phyloP scores from a whole-genome alignment of 2,888 invertebrate genomes.

The Cordilura impudica region DNA sequence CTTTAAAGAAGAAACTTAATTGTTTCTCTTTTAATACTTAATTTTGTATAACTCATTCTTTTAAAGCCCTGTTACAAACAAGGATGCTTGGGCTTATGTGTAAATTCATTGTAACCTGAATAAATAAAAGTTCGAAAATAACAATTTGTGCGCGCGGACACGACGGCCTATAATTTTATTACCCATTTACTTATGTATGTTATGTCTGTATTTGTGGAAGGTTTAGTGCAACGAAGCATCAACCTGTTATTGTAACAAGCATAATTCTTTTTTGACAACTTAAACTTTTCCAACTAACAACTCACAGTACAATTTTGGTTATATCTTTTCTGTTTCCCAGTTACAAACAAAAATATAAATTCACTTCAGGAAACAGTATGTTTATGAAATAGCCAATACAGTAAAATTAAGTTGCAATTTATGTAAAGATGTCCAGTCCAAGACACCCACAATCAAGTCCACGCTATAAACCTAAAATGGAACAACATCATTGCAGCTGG shows the following conservation, averaged over 20 bases:
- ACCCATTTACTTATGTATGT: too few relatives aligned
- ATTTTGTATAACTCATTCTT: too few relatives aligned
- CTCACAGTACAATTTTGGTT: background rate
- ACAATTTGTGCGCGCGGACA: constrained; percentile 29
- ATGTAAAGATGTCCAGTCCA: constrained; percentile 57
- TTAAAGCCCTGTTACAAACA: background rate
- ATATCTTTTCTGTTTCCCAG: background rate
- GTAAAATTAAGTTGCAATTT: background rate
- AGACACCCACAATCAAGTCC: constrained; percentile 59
- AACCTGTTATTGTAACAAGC: too few relatives aligned
- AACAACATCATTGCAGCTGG: constrained; percentile 70
- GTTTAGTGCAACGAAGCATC: constrained; percentile 2
- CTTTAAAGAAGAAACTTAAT: too few relatives aligned
- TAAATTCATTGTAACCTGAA: constrained; percentile 2
- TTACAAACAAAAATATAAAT: constrained; percentile 34
- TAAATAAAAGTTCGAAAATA: constrained; percentile 35
- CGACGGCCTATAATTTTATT: constrained; percentile 32
- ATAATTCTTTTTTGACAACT: constrained; percentile 29
- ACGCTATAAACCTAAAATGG: constrained; percentile 60
- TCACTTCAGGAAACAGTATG: constrained; percentile 4
- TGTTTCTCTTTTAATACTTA: too few relatives aligned
- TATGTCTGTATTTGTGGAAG: constrained; percentile 15
- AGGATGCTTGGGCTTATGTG: background rate
- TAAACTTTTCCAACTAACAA: background rate
- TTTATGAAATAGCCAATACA: background rate